Evolutionary conservation across 2,113 vertebrate species (phyloP).

Genomic region (Morphnarchus princeps): DNA sequence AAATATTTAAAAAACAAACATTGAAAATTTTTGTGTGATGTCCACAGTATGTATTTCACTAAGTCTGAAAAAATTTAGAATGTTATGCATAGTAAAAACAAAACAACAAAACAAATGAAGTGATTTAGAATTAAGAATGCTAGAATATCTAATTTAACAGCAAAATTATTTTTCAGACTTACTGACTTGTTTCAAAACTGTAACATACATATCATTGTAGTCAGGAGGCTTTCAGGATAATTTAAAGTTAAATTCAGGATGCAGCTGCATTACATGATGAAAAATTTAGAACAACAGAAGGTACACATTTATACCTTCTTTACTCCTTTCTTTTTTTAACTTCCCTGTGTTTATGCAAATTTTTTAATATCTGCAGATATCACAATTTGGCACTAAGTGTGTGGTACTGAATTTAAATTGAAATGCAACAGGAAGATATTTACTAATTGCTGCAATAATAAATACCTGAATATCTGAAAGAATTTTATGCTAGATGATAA

Average conservation of each 20-base stretch:
- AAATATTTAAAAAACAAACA: background rate
- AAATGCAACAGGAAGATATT: background rate
- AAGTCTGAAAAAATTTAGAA: background rate
- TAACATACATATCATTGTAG: background rate
- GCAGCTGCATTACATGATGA: background rate
- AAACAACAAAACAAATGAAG: background rate
- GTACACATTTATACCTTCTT: background rate
- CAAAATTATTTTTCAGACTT: background rate
- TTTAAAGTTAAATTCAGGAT: background rate
- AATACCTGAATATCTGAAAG: background rate
- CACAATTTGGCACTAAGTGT: background rate
- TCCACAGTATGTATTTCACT: background rate
- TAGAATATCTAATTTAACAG: background rate
- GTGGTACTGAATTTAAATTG: background rate
- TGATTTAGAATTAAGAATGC: background rate
- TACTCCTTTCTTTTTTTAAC: background rate
- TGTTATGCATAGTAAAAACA: background rate
- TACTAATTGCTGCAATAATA: background rate
- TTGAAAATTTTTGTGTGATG: background rate
- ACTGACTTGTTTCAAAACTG: background rate
- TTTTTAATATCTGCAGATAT: background rate
- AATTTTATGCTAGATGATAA: background rate
- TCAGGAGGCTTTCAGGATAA: background rate
- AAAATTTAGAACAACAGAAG: background rate
- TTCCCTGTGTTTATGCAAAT: background rate